Base-by-base conservation (phyloP, 2,113 vertebrate genomes). In the Butorides virescens region DNA sequence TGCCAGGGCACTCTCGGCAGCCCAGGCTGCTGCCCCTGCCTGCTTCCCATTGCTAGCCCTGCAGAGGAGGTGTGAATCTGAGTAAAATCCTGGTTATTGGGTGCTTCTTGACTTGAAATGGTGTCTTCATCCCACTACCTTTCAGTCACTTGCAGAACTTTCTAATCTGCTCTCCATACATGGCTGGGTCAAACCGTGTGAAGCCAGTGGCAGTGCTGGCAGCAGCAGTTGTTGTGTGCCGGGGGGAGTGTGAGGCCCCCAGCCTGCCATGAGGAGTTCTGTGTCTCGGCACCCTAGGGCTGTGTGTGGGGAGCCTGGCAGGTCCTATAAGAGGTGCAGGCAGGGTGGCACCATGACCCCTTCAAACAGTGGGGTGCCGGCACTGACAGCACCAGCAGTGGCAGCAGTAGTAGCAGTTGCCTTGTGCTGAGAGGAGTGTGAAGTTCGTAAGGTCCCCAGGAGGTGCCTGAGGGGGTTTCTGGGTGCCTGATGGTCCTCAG, bases 401-500 rank as follows among this genome's bases (percentile, higher is more conserved):
- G 8, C 22, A 36, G 14, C n/a, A 59, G 34, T 8, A n/a, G 16
- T 7, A n/a, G 44, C 27, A 25, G 50, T 36, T 46, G 10, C 34
- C 5, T 1, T 9, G 6, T 1, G 2, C 55, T 52, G 36, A 26
- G 25, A 47, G 61, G 27, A 75, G 14, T 6, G 30, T 6, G 9
- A 68, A 30, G 56, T 8, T 16, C 29, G 11, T 1, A 15, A 7
- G 18, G 23, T 50, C 26, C 19, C 8, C 5, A 3, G 11, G 34
- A 15, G 10, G 15, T 27, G 16, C 5, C 58, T 77, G 19, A 34
- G 1, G 7, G 18, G 1, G 2, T 5, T 66, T 13, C 5, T 36
- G 56, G 13, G 26, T 61, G 46, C 10, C 63, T 0, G 1, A 18
- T 1, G 2, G 2, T 5, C 13, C 26, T 66, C 5, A 1, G 15